phyloP scores from a whole-genome alignment of 2,113 vertebrate genomes.

The Recurvirostra avosetta region DNA sequence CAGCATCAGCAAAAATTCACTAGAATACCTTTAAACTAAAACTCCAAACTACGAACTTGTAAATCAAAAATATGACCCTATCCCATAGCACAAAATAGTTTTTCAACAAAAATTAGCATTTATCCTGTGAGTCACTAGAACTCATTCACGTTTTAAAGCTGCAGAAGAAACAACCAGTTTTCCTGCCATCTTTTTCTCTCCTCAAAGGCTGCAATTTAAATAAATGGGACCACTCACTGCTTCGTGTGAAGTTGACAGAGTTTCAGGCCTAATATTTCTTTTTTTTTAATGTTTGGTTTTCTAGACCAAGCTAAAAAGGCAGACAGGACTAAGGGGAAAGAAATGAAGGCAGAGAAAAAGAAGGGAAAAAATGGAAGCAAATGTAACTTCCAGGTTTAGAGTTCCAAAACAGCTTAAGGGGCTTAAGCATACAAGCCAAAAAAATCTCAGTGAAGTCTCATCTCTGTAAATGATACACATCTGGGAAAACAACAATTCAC shows the following conservation, averaged over 20 bases:
- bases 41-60: not conserved
- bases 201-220: not conserved
- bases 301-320: not conserved
- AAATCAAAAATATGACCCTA: not conserved
- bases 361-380: not conserved
- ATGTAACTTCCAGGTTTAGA: not conserved
- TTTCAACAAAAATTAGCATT: not conserved
- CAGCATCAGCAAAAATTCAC: not conserved
- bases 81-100: not conserved
- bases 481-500: not conserved
- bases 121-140: not conserved
- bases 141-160: not conserved
- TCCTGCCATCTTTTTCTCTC: not conserved
- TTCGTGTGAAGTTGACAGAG: not conserved
- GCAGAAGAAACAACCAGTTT: not conserved
- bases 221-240: not conserved
- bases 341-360: fast-evolving
- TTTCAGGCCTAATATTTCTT: not conserved
- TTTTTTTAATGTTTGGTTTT: not conserved
- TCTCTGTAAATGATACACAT: not conserved
- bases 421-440: not conserved
- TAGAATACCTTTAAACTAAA: not conserved
- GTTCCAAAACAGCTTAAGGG: not conserved
- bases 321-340: not conserved
- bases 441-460: conserved; percentile 8